A percentile compares a stretch with the other conserved stretches of the same genome.
Conservation (phyloP, 2,888 invertebrate genomes). For the Athrips mouffetella region DNA sequence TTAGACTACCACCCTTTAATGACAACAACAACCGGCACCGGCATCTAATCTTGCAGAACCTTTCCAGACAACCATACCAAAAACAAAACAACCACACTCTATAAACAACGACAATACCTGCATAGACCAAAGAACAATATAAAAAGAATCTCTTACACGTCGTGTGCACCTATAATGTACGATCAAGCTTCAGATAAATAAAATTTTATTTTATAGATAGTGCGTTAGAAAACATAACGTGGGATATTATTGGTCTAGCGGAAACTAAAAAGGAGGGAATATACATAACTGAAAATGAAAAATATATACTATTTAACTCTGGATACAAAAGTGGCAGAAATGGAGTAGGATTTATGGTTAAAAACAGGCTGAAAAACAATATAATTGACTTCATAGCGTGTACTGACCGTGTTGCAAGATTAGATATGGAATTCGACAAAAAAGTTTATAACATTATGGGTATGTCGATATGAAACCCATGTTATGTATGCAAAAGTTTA, state of each 20-base stretch:
- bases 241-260: not conserved
- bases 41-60: too few species aligned
- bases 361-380: not conserved
- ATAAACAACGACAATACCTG: too few species aligned
- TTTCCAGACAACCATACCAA: too few species aligned
- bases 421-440: not conserved
- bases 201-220: not conserved
- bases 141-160: not conserved
- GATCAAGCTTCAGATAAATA: not conserved
- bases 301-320: not conserved
- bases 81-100: too few species aligned
- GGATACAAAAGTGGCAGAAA: not conserved
- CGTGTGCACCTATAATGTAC: not conserved
- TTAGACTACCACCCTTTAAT: constrained; percentile 5
- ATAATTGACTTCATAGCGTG: not conserved
- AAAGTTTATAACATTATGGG: not conserved
- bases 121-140: not conserved
- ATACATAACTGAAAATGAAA: not conserved
- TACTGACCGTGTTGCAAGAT: not conserved
- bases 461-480: too few species aligned
- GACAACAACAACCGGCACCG: not conserved
- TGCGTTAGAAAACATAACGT: not conserved
- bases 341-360: not conserved
- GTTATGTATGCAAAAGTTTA: too few species aligned
- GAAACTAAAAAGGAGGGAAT: not conserved